Evolutionary conservation across 1,140 invertebrate species (phyloP), one percentile per base, ranked within the genome.

Genomic region (Apis laboriosa): DNA sequence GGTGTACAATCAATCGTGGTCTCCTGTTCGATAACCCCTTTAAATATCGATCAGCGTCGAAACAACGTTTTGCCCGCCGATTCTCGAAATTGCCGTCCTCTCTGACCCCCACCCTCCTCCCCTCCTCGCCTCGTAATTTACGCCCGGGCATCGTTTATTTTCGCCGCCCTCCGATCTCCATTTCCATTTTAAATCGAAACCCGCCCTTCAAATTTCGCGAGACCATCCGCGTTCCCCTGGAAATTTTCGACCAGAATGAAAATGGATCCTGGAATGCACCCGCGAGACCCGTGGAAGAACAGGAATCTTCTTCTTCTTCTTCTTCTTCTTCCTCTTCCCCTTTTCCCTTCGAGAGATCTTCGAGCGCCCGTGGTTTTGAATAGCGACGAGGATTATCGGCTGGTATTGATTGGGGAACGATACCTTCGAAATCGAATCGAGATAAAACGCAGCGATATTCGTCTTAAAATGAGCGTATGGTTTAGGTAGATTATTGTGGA

Each of bases 111-210:
- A 12, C 9, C 21, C 4, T 13, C 58, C 51, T 9, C 58, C 9
- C 58, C 19, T 21, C 60, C 19, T 11, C 34, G 13, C 7, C 19
- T 5, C 53, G 53, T 64, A 80, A 75, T 80, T 80, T 56, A 66
- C 71, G 17, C 63, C 24, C 43, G 17, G 8, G 1, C n/a, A 28
- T 49, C 60, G n/a, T 64, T 72, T 56, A 75, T 74, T 64, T 74
- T 51, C 15, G 17, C 21, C n/a, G 9, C 11, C 13, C 12, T 8
- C 67, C 24, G 63, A 7, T 63, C 61, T 64, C 43, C 70, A 86
- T 86, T 86, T 86, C 78, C 85, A 86, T 86, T 85, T 74, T 64
- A 83, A 68, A 74, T 72, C n/a, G 66, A 51, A n/a, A 43, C 34
- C 55, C 58, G 34, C 53, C 64, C 76, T 66, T 80, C 61, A 82